Base-by-base conservation (phyloP, 2,797 vertebrate genomes). In the Spizella passerina region DNA sequence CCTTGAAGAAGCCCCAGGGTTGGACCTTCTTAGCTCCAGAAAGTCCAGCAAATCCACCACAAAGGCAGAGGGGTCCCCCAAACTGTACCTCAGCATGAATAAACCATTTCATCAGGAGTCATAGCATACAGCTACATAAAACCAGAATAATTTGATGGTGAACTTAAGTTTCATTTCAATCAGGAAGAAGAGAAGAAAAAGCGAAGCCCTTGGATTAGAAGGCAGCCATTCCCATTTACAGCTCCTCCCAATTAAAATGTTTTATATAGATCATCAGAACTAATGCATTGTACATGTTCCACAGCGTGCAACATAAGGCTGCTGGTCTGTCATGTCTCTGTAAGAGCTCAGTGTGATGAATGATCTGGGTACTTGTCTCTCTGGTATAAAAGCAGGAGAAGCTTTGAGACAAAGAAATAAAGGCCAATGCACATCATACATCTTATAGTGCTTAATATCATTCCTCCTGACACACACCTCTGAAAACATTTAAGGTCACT, bases 391-490 rank as follows among this genome's bases (percentile, higher is more conserved):
- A 78, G 86, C 63, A 16, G 53, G 24, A 84, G 71, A 87, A 91
- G 73, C 83, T 96, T 76, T 85, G 75, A 96, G 69, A 96, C 88
- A 95, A 83, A 94, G 82, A 86, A 89, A 93, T 80, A 93, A 93
- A 97, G 66, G 80, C 82, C 83, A 87, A 52, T 7, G 39, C 50
- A 30, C 52, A 73, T 78, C 66, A 84, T 4, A 12, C 66, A 84
- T 80, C 76, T 75, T 38, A 78, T 68, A 86, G 87, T 46, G 46
- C 81, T 95, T 90, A 91, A 47, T 88, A 93, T 50, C 60, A 84
- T 24, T 24, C 46, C 43, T 79, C 47, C 86, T 63, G 73, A 77
- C 34, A 71, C 84, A 47, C 46, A 81, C 46, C 65, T 79, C 93
- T 64, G 80, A 85, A 91, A 93, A 90, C 20, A 92, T 79, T 73